Evolutionary conservation across 2,888 invertebrate species (phyloP).

Genomic region (Noctua pronuba): DNA sequence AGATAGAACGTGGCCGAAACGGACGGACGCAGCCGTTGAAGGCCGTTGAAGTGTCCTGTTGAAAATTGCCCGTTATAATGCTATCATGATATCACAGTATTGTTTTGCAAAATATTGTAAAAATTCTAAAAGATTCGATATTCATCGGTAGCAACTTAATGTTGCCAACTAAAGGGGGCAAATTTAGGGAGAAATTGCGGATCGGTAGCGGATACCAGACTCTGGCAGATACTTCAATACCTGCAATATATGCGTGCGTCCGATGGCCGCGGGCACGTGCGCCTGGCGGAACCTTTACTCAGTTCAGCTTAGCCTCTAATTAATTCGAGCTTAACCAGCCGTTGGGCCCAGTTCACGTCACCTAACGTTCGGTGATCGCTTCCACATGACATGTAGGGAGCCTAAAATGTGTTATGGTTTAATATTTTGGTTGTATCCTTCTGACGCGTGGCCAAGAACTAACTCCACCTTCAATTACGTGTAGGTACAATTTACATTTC

Average conservation of each 20-base stretch:
- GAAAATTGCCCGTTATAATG: neutral
- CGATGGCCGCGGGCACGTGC: neutral
- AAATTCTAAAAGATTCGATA: neutral
- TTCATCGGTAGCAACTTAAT: no score
- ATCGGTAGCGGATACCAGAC: neutral
- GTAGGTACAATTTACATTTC: neutral
- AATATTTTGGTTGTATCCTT: neutral
- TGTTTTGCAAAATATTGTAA: neutral
- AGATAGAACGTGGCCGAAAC: neutral
- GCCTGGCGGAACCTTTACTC: neutral
- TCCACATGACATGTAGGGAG: neutral
- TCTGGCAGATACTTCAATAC: neutral
- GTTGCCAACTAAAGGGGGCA: neutral
- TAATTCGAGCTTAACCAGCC: neutral
- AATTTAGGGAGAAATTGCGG: neutral
- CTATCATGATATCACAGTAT: neutral
- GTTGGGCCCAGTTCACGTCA: neutral
- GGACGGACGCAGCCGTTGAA: neutral
- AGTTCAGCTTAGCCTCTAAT: neutral
- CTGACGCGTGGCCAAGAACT: neutral
- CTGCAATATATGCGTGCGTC: neutral
- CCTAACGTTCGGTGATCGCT: neutral
- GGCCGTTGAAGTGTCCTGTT: neutral
- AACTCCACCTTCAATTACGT: neutral
- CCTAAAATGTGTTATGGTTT: neutral